These are phyloP conservation scores for Montipora foliosa DNA, from an alignment of 64 coral and sea anemone species.

Conservation along the genomic window DNA sequence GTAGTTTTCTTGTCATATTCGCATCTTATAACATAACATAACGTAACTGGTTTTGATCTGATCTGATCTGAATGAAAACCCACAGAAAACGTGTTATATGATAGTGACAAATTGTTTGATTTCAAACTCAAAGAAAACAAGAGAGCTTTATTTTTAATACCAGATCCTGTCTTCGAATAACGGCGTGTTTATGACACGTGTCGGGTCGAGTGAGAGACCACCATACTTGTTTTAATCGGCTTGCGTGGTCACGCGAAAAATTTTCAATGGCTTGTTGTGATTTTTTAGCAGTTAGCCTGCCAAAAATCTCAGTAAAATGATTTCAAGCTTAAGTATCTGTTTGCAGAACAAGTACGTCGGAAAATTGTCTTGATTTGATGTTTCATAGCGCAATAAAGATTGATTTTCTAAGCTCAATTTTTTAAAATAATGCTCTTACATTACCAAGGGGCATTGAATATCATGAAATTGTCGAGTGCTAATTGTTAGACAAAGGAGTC, in stretches of 20 bases:
- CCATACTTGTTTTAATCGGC: background rate
- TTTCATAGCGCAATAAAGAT: too few species aligned
- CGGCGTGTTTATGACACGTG: background rate
- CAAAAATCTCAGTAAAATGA: background rate
- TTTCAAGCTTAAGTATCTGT: background rate
- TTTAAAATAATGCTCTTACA: too few species aligned
- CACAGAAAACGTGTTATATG: too few species aligned
- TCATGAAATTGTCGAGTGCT: background rate
- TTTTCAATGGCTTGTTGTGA: background rate
- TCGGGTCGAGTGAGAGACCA: background rate
- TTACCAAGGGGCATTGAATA: background rate
- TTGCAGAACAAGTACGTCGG: background rate
- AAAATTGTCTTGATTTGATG: background rate
- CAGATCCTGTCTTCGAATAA: too few species aligned
- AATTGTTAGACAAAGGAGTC: conserved; percentile 24
- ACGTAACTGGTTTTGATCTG: too few species aligned
- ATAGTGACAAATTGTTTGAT: too few species aligned
- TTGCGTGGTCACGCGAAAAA: conserved; percentile 4
- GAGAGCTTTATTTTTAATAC: too few species aligned
- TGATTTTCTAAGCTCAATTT: too few species aligned
- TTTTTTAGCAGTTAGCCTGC: background rate
- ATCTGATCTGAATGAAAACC: too few species aligned
- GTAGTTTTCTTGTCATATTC: too few species aligned
- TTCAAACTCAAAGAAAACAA: too few species aligned
- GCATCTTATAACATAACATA: too few species aligned